Base-by-base conservation (phyloP, 2,113 vertebrate genomes). In the Mohoua ochrocephala region DNA sequence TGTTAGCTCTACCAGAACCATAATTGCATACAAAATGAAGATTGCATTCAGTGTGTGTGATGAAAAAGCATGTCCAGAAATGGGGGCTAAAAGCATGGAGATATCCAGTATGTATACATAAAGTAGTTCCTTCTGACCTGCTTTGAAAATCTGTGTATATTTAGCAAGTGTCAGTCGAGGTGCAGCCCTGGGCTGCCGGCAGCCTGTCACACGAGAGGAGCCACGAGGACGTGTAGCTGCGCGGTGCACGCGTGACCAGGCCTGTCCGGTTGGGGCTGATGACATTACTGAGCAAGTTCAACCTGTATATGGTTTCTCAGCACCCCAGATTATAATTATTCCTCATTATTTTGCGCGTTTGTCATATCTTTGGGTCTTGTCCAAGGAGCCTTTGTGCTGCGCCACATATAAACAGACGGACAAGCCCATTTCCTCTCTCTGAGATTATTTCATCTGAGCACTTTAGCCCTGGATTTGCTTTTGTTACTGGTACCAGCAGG, bases 311-410 rank as follows among this genome's bases (percentile, higher is more conserved):
- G 45, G 41, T 87, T 93, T 94, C 80, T 84, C 61, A 96, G 83
- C 86, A 91, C 31, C 42, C 39, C 68, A 67, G 84, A 88, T 96
- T 60, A 50, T 94, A 93, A 96, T 91, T 85, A 78, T 73, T 93
- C 64, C 65, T 95, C 77, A 84, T 91, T 93, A 91, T 92, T 96
- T 91, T 95, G 76, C 5, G 9, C 47, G 31, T 77, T 91, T 92
- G 91, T 96, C 92, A 75, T 74, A 79, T 87, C 69, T 93, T 71
- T 94, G 95, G 91, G 60, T 81, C 92, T 95, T 87, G 65, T 81
- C 80, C 94, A 93, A 73, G 57, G 61, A 96, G 42, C 27, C 53
- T 67, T 71, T 89, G 47, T 61, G 53, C 69, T 80, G 22, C 57
- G 83, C 80, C 69, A 42, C 0, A 0, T 77, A 52, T n/a, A 91